Evolutionary conservation across 2,888 invertebrate species (phyloP).

Genomic region (Napeogenes inachia): DNA sequence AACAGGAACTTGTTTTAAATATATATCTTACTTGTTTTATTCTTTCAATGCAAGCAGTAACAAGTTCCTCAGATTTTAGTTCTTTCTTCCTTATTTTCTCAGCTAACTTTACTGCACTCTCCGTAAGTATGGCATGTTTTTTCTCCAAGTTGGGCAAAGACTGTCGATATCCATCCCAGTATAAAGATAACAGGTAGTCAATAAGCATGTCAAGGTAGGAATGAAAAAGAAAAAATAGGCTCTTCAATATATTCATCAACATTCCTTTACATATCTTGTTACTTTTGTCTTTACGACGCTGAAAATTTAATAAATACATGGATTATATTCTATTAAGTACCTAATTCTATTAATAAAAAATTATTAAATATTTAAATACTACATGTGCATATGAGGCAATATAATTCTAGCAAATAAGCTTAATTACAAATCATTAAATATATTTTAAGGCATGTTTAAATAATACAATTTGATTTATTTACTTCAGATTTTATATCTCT

Average conservation of each 20-base stretch:
- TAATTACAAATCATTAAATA: not conserved
- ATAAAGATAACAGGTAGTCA: constrained; percentile 52
- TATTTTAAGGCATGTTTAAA: not conserved
- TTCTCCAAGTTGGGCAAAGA: constrained; percentile 57
- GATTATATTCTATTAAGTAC: not conserved
- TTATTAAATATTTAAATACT: no score
- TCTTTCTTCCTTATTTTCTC: constrained; percentile 80
- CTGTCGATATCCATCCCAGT: constrained; percentile 53
- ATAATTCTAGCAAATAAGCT: not conserved
- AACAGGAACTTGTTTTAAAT: constrained; percentile 8
- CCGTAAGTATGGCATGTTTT: constrained; percentile 52
- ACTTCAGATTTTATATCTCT: constrained; percentile 21
- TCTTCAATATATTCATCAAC: constrained; percentile 50
- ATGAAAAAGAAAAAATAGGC: constrained; percentile 52
- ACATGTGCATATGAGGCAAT: not conserved
- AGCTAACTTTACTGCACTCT: constrained; percentile 83
- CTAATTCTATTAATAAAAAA: no score
- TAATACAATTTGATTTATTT: not conserved
- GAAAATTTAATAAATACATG: constrained; percentile 25
- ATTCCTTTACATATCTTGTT: constrained; percentile 57
- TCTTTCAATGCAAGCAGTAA: constrained; percentile 85
- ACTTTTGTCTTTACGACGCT: constrained; percentile 53
- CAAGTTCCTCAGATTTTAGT: constrained; percentile 82
- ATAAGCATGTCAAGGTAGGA: constrained; percentile 54
- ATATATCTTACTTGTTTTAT: constrained; percentile 79